A percentile compares a stretch with the other conserved stretches of the same genome.
Conservation (phyloP, 1,140 invertebrate species). For the Hyles euphorbiae region DNA sequence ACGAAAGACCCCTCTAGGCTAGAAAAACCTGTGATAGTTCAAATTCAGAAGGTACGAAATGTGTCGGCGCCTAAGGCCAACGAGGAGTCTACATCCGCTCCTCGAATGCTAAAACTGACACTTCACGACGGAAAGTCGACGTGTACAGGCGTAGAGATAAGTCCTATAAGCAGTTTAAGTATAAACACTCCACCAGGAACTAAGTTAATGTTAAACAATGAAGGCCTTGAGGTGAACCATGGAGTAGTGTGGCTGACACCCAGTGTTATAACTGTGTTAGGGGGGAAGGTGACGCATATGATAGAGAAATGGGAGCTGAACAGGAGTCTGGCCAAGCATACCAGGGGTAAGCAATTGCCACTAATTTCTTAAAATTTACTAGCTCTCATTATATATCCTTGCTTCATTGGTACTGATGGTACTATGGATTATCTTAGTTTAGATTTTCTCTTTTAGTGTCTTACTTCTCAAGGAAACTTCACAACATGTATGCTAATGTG, state of each 20-base stretch:
- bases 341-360: conserved; percentile 68
- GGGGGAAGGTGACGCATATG: conserved; percentile 87
- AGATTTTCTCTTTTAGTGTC: too few species aligned
- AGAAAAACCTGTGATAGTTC: conserved; percentile 85
- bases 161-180: conserved; percentile 80
- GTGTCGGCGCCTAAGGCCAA: conserved; percentile 92
- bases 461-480: too few species aligned
- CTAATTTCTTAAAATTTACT: neutral
- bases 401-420: neutral
- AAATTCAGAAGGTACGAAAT: conserved; percentile 92
- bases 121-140: conserved; percentile 89
- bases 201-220: conserved; percentile 78
- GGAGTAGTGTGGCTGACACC: conserved; percentile 84
- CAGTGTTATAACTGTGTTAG: conserved; percentile 81
- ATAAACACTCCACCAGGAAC: conserved; percentile 86
- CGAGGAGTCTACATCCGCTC: conserved; percentile 88
- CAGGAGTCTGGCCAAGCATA: conserved; percentile 85
- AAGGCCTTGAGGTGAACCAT: conserved; percentile 77
- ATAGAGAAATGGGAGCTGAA: conserved; percentile 94
- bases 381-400: neutral
- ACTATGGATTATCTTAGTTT: too few species aligned
- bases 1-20: conserved; percentile 78
- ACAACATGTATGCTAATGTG: too few species aligned
- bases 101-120: conserved; percentile 87
- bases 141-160: conserved; percentile 86